Conservation (phyloP, 2,888 invertebrate genomes). For the Lithosia quadra region DNA sequence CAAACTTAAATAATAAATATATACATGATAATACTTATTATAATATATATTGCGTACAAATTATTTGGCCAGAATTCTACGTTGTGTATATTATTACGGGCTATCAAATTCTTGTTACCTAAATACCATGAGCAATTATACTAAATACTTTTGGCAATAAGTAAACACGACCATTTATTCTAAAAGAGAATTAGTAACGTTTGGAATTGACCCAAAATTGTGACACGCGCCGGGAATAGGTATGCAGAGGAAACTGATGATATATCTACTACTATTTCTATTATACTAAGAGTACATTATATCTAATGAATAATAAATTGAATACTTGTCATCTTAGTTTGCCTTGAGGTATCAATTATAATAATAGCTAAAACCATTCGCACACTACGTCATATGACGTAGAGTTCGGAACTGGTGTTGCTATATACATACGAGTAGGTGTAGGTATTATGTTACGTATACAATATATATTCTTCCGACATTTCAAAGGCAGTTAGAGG, state of each 20-base stretch:
- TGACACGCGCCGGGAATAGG: slow-evolving; percentile 20
- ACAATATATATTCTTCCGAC: neutral
- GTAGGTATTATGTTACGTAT: neutral
- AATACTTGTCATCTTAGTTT: neutral
- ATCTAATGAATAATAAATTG: neutral
- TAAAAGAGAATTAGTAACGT: slow-evolving; percentile 18
- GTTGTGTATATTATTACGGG: neutral
- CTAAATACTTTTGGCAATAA: slow-evolving; percentile 23
- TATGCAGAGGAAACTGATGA: neutral
- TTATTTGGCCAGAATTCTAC: neutral
- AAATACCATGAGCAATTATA: slow-evolving; percentile 19
- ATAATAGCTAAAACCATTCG: neutral
- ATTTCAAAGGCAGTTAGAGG: neutral
- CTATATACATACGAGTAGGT: neutral
- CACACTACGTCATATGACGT: neutral
- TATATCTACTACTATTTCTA: neutral
- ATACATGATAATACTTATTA: too few species aligned
- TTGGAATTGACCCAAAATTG: slow-evolving; percentile 44
- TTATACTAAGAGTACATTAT: neutral
- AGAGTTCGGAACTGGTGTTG: neutral
- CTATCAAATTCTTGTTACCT: neutral
- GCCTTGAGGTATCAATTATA: neutral
- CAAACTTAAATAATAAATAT: neutral
- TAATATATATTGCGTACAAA: neutral
- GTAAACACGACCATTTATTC: slow-evolving; percentile 26